Evolutionary conservation across 2,797 vertebrate genomes (phyloP).

Genomic region (Tangara arthus): DNA sequence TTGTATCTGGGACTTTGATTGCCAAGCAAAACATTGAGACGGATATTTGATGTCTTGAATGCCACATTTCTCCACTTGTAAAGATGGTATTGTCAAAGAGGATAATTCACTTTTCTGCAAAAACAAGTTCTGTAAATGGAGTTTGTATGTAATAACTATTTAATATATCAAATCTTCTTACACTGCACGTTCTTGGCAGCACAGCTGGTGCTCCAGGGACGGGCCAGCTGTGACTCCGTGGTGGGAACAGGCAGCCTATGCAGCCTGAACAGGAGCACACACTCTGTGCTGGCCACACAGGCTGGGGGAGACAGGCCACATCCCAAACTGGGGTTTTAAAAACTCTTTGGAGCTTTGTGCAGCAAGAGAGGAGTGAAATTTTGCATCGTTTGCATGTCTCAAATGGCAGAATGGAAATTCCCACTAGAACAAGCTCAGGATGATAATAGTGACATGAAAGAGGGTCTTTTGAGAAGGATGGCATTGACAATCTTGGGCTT

Average conservation of each 20-base stretch:
- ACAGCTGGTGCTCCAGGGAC: not conserved
- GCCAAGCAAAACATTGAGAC: not conserved
- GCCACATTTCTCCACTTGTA: not conserved
- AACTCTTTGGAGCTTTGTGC: conserved; percentile 22
- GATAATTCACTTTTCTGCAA: not conserved
- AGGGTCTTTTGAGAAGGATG: conserved; percentile 28
- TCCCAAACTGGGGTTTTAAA: not conserved
- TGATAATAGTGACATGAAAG: not conserved
- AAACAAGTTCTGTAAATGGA: not conserved
- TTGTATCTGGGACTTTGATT: not conserved
- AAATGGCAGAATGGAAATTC: not conserved
- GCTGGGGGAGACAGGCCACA: not conserved
- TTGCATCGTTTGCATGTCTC: not conserved
- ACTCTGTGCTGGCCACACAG: not conserved
- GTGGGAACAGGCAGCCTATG: not conserved
- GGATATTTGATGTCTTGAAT: not conserved
- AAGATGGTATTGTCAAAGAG: not conserved
- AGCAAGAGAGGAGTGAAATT: not conserved
- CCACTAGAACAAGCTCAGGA: not conserved
- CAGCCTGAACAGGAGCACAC: not conserved
- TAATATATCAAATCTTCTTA: not conserved
- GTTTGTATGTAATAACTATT: not conserved
- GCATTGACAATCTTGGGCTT: not conserved
- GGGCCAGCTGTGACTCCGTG: fast-evolving
- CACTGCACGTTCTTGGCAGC: not conserved